Evolutionary conservation across 1,140 invertebrate species (phyloP), one percentile per base, ranked within the genome.

Genomic region (Ostrea denselamellosa): DNA sequence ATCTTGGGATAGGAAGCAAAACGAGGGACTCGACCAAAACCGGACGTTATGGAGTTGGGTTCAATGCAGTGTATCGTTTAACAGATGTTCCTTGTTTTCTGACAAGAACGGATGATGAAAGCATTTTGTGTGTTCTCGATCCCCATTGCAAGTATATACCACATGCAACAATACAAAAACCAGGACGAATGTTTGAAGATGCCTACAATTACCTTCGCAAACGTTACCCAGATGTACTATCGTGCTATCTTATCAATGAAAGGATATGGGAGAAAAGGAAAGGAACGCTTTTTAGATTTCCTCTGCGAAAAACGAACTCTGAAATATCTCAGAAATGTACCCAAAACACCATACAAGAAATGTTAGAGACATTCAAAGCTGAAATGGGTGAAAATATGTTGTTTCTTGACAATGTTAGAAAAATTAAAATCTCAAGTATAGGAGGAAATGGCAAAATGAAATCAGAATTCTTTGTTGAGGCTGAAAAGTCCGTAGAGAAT

Each of bases 21-120:
- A 14, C n/a, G 34, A 62, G 87, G 9, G 92, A 93, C 68, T 86
- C 90, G 25, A 62, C 86, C 8, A 92, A 92, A 86, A 93, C 91
- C 5, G 93, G 93, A 54, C 90, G 91, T 62, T 94, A 92, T 90
- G 93, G 93, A 51, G 90, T 94, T 65, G 93, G 93, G 10, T 94
- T 94, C 86, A 94, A 94, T 88, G 91, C 90, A 71, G 93, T 94
- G 19, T 94, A 93, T 84, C 92, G 93, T 89, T 82, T 94, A n/a
- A 94, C 93, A 17, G 93, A 94, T 87, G 91, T 89, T 12, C 93
- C 93, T 2, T 93, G 92, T 4, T 93, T 94, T 83, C 85, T 93
- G 52, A 92, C 91, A 25, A 86, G 77, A 71, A 77, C 65, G 56
- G 89, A 85, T 83, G 71, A 56, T 58, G 88, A 84, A 25, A 87